These are phyloP conservation scores for Akabosia matsudoensis DNA, from an alignment of 1,140 invertebrate genomes.

Conservation along the genomic window DNA sequence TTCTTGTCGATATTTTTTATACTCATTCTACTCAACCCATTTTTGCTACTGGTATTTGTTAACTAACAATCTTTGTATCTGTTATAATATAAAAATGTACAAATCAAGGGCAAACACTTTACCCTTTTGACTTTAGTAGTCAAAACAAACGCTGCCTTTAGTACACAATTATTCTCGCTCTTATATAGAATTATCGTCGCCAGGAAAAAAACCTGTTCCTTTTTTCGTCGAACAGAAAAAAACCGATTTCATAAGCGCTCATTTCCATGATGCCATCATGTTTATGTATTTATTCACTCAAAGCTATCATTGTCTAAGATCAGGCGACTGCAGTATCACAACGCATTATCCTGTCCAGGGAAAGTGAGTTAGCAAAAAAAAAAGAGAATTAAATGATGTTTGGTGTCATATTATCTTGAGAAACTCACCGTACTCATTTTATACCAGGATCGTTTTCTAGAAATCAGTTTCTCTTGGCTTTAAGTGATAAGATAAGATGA, in stretches of 20 bases:
- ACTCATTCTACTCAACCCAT: not conserved
- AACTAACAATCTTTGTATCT: not conserved
- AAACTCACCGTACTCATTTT: too few relatives aligned
- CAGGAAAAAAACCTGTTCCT: slow-evolving; percentile 6
- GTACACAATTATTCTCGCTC: not conserved
- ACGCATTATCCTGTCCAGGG: too few relatives aligned
- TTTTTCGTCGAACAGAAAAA: not conserved
- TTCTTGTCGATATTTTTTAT: not conserved
- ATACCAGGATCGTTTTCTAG: too few relatives aligned
- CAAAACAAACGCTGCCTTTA: not conserved
- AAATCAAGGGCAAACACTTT: not conserved
- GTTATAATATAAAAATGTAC: slow-evolving; percentile 1
- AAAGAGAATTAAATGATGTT: too few relatives aligned
- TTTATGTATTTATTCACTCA: not conserved
- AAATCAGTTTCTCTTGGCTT: too few relatives aligned
- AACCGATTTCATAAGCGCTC: not conserved
- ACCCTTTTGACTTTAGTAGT: not conserved
- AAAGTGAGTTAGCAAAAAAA: too few relatives aligned
- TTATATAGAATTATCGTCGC: not conserved
- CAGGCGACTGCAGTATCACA: too few relatives aligned
- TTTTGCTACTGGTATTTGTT: not conserved
- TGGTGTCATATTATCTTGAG: too few relatives aligned
- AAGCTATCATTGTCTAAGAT: not conserved
- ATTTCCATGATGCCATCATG: not conserved
- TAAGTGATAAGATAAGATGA: not conserved